Evolutionary conservation across 1,140 invertebrate genomes (phyloP).

Genomic region (Ditylenchus dipsaci): DNA sequence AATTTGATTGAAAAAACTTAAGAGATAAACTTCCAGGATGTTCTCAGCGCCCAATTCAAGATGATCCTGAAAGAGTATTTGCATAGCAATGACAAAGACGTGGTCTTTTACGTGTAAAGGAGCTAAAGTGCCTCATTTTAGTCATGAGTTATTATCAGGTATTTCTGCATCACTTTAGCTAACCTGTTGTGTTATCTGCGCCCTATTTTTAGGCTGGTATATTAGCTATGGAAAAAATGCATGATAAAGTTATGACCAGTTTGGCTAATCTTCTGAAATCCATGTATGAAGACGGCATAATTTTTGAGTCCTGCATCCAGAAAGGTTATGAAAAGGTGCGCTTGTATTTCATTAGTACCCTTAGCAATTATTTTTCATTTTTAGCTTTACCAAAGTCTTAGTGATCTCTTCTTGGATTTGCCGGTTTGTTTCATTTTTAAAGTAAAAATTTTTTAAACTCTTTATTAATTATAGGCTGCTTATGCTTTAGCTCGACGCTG

Average conservation of each 20-base stretch:
- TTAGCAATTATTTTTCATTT: not conserved
- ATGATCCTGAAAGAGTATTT: conserved; percentile 31
- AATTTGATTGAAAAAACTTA: not conserved
- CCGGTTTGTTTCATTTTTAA: conserved; percentile 1
- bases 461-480: conserved; percentile 14
- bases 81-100: conserved; percentile 32
- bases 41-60: conserved; percentile 40
- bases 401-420: conserved; percentile 37
- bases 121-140: conserved; percentile 40
- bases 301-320: conserved; percentile 31
- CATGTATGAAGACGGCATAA: conserved; percentile 29
- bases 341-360: not conserved
- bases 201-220: conserved; percentile 27
- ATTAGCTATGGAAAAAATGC: conserved; percentile 42
- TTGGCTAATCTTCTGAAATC: conserved; percentile 35
- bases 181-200: not conserved
- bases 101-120: conserved; percentile 22
- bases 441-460: not conserved
- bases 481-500: conserved; percentile 40
- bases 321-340: conserved; percentile 21
- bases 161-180: conserved; percentile 9
- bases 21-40: conserved; percentile 10
- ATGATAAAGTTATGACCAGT: conserved; percentile 32
- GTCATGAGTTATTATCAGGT: conserved; percentile 41
- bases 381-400: conserved; percentile 25